A percentile compares a stretch with the other conserved stretches of the same genome.
Evolutionary conservation across 2,888 invertebrate genomes (phyloP).

Genomic region (Caenorhabditis afra): DNA sequence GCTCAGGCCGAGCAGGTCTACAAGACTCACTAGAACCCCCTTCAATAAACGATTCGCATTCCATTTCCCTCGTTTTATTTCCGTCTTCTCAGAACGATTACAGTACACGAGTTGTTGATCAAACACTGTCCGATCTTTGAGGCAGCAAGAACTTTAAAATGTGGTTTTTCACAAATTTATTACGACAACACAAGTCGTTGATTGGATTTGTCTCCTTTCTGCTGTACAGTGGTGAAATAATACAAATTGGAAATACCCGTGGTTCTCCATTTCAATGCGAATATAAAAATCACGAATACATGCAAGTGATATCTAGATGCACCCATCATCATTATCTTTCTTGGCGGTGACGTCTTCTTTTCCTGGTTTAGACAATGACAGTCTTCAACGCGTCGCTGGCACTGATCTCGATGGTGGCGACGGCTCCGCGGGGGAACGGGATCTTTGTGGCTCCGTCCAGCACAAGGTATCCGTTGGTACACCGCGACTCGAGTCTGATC

Average conservation of each 20-base stretch:
- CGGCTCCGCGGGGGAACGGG: constrained; percentile 94
- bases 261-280: constrained; percentile 18
- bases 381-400: constrained; percentile 82
- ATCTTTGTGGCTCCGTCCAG: constrained; percentile 95
- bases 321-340: constrained; percentile 4
- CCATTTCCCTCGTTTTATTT: constrained; percentile 2
- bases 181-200: background rate
- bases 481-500: constrained; percentile 90
- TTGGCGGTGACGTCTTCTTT: background rate
- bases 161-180: background rate
- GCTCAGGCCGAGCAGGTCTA: constrained; percentile 49
- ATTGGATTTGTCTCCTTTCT: background rate
- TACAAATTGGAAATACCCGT: constrained; percentile 16
- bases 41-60: constrained; percentile 41
- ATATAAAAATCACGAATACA: constrained; percentile 11
- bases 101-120: background rate
- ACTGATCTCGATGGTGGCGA: constrained; percentile 88
- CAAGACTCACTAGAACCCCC: constrained; percentile 36
- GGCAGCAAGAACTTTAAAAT: no score
- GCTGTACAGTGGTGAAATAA: constrained; percentile 4
- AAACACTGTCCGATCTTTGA: background rate
- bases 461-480: constrained; percentile 89
- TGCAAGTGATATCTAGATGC: background rate
- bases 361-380: constrained; percentile 38
- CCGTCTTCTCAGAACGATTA: background rate